Conservation (phyloP, 2,797 vertebrate genomes). For the Echiichthys vipera region DNA sequence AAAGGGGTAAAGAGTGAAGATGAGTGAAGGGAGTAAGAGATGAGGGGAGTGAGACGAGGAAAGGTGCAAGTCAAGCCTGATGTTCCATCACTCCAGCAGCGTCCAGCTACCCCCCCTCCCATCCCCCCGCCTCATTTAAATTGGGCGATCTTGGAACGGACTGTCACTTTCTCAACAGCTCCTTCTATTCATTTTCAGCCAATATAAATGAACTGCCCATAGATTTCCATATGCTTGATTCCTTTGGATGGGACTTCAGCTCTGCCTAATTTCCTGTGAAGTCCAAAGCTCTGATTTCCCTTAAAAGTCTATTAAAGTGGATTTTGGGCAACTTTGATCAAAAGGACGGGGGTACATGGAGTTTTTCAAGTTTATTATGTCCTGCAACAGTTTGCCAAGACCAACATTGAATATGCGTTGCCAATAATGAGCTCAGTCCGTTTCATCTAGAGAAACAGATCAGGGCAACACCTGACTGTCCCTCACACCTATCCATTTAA, state of each 20-base stretch:
- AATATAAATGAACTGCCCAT: slow-evolving; percentile 74
- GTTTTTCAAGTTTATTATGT: slow-evolving; percentile 69
- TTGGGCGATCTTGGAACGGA: slow-evolving; percentile 62
- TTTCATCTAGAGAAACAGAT: slow-evolving; percentile 66
- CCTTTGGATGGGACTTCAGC: slow-evolving; percentile 64
- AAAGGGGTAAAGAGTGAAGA: not conserved
- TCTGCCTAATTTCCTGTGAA: slow-evolving; percentile 70
- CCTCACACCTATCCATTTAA: slow-evolving; percentile 52
- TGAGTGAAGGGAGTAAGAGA: not conserved
- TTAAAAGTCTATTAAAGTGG: slow-evolving; percentile 71
- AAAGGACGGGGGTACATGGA: slow-evolving; percentile 60
- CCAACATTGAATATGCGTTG: slow-evolving; percentile 61
- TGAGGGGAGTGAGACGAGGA: slow-evolving; percentile 9
- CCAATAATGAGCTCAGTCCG: slow-evolving; percentile 74
- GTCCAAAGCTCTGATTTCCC: slow-evolving; percentile 68
- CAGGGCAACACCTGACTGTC: slow-evolving; percentile 68
- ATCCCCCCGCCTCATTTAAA: slow-evolving; percentile 72
- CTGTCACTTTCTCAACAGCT: slow-evolving; percentile 67
- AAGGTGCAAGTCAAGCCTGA: slow-evolving; percentile 35
- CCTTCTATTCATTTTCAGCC: slow-evolving; percentile 71
- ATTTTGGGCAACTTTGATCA: slow-evolving; percentile 73
- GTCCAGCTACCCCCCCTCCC: slow-evolving; percentile 51
- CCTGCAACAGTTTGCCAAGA: slow-evolving; percentile 66
- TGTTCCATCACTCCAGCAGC: slow-evolving; percentile 39
- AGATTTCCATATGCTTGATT: slow-evolving; percentile 76